Evolutionary conservation across 64 coral and sea anemone genomes (phyloP).

Genomic region (Stylophora pistillata): DNA sequence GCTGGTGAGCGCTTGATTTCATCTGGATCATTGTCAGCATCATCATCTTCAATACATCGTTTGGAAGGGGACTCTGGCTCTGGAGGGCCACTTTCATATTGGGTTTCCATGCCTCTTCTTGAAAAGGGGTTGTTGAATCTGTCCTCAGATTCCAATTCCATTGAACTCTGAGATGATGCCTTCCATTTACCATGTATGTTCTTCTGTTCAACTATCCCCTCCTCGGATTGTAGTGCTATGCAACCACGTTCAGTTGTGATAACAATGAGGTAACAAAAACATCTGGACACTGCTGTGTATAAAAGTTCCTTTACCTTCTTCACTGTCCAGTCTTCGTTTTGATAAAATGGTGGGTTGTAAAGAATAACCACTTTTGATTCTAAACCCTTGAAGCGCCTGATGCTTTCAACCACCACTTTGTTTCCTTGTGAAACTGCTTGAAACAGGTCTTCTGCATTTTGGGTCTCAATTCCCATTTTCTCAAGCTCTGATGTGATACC

Average conservation of each 20-base stretch:
- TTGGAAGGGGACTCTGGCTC: slow-evolving; percentile 27
- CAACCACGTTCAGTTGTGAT: slow-evolving; percentile 39
- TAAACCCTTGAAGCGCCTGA: slow-evolving; percentile 74
- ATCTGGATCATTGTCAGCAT: background rate
- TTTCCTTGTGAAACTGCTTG: background rate
- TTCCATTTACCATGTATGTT: background rate
- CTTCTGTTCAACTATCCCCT: background rate
- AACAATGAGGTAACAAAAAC: slow-evolving; percentile 64
- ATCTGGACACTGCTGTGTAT: slow-evolving; percentile 68
- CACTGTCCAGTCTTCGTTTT: background rate
- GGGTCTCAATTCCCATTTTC: no score
- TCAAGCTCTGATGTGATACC: no score
- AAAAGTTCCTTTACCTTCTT: slow-evolving; percentile 22
- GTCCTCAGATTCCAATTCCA: background rate
- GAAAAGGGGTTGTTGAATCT: background rate
- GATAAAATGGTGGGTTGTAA: slow-evolving; percentile 40
- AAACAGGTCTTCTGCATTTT: no score
- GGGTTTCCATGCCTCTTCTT: background rate
- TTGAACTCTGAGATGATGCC: background rate
- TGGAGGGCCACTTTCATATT: slow-evolving; percentile 61
- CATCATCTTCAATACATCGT: slow-evolving; percentile 3
- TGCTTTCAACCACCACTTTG: slow-evolving; percentile 50
- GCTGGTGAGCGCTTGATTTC: background rate
- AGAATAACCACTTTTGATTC: slow-evolving; percentile 76
- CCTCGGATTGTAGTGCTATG: background rate